Percentiles rank a stretch among this genome's conserved stretches.
Evolutionary conservation across 2,113 vertebrate species (phyloP).

Genomic region (Toxostoma redivivum): DNA sequence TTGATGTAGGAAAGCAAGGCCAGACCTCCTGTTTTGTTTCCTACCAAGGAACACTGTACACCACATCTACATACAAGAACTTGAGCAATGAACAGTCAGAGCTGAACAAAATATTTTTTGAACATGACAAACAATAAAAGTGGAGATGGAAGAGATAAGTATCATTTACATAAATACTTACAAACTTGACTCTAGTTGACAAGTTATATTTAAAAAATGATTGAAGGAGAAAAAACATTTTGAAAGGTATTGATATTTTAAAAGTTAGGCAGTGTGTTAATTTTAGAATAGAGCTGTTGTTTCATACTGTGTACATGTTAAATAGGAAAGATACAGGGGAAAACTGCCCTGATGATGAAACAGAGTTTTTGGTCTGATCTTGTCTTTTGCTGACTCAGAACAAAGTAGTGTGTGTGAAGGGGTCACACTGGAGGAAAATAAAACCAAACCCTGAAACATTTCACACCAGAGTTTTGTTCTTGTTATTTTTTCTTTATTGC

Average conservation of each 20-base stretch:
- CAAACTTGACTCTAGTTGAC: neutral
- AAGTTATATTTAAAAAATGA: neutral
- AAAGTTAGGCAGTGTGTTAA: neutral
- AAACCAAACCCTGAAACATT: neutral
- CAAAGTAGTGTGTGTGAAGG: neutral
- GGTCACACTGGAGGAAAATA: neutral
- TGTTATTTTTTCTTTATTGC: neutral
- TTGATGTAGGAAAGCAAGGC: neutral
- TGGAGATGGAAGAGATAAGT: neutral
- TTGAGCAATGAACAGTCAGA: neutral
- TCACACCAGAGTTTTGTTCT: neutral
- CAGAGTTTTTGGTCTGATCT: neutral
- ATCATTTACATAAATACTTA: neutral
- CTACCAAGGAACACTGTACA: neutral
- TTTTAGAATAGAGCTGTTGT: neutral
- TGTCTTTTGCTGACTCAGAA: neutral
- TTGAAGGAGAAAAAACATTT: neutral
- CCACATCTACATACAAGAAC: neutral
- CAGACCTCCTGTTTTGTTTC: neutral
- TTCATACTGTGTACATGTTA: neutral
- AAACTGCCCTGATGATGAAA: neutral
- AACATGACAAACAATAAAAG: neutral
- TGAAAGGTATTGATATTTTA: neutral
- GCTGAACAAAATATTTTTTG: neutral
- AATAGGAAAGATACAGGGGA: neutral